Evolutionary conservation across 2,797 vertebrate species (phyloP).

Genomic region (Kryptolebias ocellatus): DNA sequence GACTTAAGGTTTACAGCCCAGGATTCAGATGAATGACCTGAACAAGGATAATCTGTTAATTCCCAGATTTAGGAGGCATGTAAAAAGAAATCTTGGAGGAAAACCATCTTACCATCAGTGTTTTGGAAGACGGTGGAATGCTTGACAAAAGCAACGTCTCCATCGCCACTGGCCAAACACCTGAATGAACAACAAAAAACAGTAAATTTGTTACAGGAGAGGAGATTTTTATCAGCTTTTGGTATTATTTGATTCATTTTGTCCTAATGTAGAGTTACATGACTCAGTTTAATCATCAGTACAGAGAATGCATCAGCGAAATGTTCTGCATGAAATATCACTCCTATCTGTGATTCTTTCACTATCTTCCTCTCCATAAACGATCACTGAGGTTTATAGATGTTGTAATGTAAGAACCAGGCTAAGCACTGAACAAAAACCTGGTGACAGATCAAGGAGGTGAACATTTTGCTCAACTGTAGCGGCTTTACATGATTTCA

Average conservation of each 20-base stretch:
- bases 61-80: accelerated
- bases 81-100: background rate
- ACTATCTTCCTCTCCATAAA: background rate
- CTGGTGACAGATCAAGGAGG: background rate
- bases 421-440: background rate
- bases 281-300: no score
- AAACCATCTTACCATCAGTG: constrained; percentile 84
- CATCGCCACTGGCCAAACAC: constrained; percentile 84
- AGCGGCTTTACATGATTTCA: no score
- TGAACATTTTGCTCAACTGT: no score
- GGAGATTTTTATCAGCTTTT: background rate
- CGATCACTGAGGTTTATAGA: background rate
- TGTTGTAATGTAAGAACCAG: no score
- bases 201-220: background rate
- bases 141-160: constrained; percentile 95
- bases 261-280: background rate
- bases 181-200: constrained; percentile 67
- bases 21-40: constrained; percentile 83
- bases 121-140: constrained; percentile 92
- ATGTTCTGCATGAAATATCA: background rate
- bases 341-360: no score
- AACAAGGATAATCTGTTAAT: background rate
- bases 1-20: constrained; percentile 85
- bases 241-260: no score
- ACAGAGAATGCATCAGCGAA: no score